Conservation (phyloP, 2,888 invertebrate genomes). For the Cylindroiulus punctatus region DNA sequence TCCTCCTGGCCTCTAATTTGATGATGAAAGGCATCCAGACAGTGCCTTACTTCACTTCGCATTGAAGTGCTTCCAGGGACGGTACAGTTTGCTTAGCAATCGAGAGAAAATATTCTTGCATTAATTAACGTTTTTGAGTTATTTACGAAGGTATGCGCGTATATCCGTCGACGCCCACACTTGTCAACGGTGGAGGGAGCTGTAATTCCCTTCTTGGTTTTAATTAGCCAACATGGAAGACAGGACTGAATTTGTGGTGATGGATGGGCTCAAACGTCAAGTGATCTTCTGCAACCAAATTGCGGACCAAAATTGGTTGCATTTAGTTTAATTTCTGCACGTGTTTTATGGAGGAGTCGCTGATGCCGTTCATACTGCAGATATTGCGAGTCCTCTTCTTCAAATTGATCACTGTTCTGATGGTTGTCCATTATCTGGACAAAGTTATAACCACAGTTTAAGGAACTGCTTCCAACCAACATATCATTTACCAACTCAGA, state of each 20-base stretch:
- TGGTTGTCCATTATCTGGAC: no score
- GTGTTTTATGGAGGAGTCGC: no score
- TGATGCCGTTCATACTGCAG: no score
- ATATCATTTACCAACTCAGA: no score
- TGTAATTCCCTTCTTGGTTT: slow-evolving; percentile 29
- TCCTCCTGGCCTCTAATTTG: background rate
- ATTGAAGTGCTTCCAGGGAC: background rate
- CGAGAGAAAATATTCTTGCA: background rate
- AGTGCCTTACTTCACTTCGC: background rate
- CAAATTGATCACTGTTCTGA: no score
- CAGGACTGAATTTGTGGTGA: slow-evolving; percentile 16
- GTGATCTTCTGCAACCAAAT: background rate
- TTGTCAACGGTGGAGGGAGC: background rate
- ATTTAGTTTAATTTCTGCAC: no score
- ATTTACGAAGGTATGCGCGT: background rate
- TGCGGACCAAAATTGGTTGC: background rate
- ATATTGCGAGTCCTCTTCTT: no score
- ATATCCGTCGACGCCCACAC: background rate
- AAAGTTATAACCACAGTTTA: no score
- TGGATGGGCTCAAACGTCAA: background rate
- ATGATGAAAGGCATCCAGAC: background rate
- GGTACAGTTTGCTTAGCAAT: background rate
- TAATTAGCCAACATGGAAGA: background rate
- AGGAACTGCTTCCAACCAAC: no score
- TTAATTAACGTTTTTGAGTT: background rate